These are phyloP conservation scores for Bergia puertoricense DNA, from an alignment of 92 coral and sea anemone species.

Conservation along the genomic window DNA sequence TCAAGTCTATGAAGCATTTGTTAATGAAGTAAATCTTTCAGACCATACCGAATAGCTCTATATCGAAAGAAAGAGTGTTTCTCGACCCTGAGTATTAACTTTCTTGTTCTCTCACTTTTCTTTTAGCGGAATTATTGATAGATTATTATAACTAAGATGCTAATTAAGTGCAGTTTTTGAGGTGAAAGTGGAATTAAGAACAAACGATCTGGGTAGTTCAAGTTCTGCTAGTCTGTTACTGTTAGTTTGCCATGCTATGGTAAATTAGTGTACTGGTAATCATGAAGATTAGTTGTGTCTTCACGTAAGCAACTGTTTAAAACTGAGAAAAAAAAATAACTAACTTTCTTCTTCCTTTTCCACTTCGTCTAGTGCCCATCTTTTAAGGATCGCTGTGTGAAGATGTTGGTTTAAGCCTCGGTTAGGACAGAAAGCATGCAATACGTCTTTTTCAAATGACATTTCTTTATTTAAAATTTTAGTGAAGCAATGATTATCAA, in stretches of 20 bases:
- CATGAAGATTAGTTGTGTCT: neutral
- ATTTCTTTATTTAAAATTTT: neutral
- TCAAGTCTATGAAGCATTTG: neutral
- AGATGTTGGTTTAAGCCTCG: conserved; percentile 1
- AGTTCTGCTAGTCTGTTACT: neutral
- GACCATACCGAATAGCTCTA: neutral
- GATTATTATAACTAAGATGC: neutral
- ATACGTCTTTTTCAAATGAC: neutral
- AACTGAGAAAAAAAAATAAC: conserved; percentile 6
- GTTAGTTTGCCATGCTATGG: too few relatives aligned
- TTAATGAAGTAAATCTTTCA: neutral
- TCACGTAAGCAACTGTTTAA: neutral
- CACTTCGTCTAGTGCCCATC: conserved; percentile 36
- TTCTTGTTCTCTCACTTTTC: neutral
- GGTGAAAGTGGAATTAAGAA: neutral
- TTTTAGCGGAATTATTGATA: neutral
- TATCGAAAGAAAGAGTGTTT: too few relatives aligned
- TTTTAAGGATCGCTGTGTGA: conserved; percentile 34
- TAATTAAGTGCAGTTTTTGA: too few relatives aligned
- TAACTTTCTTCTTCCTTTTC: conserved; percentile 22
- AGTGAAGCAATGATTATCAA: neutral
- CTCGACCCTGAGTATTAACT: neutral
- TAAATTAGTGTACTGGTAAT: neutral
- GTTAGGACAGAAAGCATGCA: conserved; percentile 33
- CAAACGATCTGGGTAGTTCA: neutral